These are phyloP conservation scores for Drosophila bunnanda DNA, from an alignment of 2,888 invertebrate species.

Conservation along the genomic window DNA sequence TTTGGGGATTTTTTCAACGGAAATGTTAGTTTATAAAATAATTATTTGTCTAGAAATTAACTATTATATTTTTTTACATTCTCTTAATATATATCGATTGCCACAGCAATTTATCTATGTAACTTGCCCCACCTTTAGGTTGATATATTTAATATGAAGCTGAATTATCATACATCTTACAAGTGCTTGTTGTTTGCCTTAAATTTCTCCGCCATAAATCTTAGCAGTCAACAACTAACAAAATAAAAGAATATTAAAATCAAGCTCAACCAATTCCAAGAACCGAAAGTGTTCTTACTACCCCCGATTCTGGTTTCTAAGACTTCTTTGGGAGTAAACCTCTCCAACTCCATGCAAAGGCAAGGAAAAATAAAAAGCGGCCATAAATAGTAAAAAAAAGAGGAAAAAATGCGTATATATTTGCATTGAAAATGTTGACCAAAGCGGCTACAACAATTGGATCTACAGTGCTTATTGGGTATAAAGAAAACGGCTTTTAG, in stretches of 20 bases:
- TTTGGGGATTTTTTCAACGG: too few relatives aligned
- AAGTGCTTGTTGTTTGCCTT: conserved; percentile 7
- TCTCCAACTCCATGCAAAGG: conserved; percentile 3
- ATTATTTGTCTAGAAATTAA: background rate
- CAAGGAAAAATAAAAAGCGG: conserved; percentile 44
- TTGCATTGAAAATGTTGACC: conserved; percentile 74
- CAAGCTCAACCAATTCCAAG: conserved; percentile 34
- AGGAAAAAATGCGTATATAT: conserved; percentile 67
- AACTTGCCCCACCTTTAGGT: background rate
- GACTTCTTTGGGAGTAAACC: conserved; percentile 9
- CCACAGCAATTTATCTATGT: background rate
- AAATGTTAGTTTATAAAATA: too few relatives aligned
- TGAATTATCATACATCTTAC: conserved; percentile 15
- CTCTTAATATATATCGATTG: background rate
- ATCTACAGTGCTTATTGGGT: background rate
- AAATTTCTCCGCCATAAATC: conserved; percentile 14
- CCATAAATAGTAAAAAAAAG: conserved; percentile 58
- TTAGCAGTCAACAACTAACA: background rate
- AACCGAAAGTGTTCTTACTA: conserved; percentile 41
- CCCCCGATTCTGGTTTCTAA: conserved; percentile 15
- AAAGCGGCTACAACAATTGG: conserved; percentile 13
- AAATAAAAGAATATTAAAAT: conserved; percentile 17
- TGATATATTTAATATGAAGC: conserved; percentile 9
- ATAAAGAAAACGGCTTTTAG: background rate
- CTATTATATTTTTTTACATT: background rate